Base-by-base conservation (phyloP, 2,888 invertebrate species). In the Cremastinae sp. region DNA sequence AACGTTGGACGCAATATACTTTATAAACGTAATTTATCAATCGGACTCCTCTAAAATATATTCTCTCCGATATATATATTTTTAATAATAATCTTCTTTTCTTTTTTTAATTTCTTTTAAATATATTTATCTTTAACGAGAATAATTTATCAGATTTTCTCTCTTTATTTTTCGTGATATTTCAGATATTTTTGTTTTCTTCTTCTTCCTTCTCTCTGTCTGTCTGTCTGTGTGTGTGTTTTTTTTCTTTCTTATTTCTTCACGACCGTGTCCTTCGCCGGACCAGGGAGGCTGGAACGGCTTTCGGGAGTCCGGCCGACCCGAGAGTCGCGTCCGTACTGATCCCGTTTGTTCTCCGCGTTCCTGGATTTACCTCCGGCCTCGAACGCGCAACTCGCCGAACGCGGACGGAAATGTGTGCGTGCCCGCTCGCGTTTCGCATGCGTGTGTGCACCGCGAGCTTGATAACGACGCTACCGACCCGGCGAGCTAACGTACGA, bases 251-350 rank as follows among this genome's bases (percentile, higher is more conserved):
- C 20, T 34, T 14, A 12, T 43, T 3, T 43, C 36, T 28, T 87
- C 86, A 78, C 86, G 84, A 68, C 87, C 82, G 73, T 85, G 90
- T 91, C 89, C 89, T 90, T 90, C 90, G 91, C 91, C 91, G 90
- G 89, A 90, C 89, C 88, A 86, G 83, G 83, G 86, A 84, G 84
- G 80, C 84, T 84, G 84, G 84, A 84, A 81, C 83, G 82, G 81
- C 82, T 83, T 74, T 71, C 84, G 84, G 80, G 81, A 83, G 84
- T 85, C 84, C 84, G 85, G 83, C 81, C 86, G 85, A 83, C 82
- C 82, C 82, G 81, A 84, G 81, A 82, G 85, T 85, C 85, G 84
- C 85, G 84, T 84, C 84, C 84, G 84, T 85, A 85, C 84, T 85
- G 84, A 83, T 80, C 80, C 79, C 71, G 64, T 73, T 14, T 58